Evolutionary conservation across 1,140 invertebrate genomes (phyloP).

Genomic region (Ceratitis capitata): DNA sequence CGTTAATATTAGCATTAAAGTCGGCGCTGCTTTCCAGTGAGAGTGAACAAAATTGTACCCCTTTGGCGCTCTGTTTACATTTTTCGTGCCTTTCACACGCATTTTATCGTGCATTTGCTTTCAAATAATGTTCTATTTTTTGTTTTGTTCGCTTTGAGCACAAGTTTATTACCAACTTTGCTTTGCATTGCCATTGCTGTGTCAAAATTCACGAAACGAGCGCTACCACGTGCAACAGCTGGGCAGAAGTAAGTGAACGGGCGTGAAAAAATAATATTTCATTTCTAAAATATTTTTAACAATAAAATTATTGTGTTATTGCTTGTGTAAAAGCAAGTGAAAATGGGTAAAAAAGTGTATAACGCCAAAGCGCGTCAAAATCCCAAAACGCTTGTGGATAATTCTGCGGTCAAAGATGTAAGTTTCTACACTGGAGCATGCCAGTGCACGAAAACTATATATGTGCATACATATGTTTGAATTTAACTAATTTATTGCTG

Average conservation of each 20-base stretch:
- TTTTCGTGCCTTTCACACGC: neutral
- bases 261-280: neutral
- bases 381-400: slow-evolving; percentile 75
- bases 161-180: neutral
- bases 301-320: neutral
- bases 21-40: too few relatives aligned
- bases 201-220: neutral
- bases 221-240: neutral
- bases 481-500: neutral
- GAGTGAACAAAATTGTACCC: too few relatives aligned
- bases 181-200: neutral
- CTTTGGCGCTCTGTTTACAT: slow-evolving; percentile 4
- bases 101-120: neutral
- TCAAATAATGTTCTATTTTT: neutral
- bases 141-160: neutral
- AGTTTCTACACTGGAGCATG: slow-evolving; percentile 30
- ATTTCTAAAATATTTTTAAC: too few relatives aligned
- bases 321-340: neutral
- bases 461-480: neutral
- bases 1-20: too few relatives aligned
- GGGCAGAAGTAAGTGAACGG: neutral
- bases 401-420: slow-evolving; percentile 76
- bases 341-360: slow-evolving; percentile 74
- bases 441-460: neutral
- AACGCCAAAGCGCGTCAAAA: slow-evolving; percentile 82